A percentile compares a stretch with the other conserved stretches of the same genome.
Evolutionary conservation across 2,888 invertebrate genomes (phyloP).

Genomic region (Erannis defoliaria): DNA sequence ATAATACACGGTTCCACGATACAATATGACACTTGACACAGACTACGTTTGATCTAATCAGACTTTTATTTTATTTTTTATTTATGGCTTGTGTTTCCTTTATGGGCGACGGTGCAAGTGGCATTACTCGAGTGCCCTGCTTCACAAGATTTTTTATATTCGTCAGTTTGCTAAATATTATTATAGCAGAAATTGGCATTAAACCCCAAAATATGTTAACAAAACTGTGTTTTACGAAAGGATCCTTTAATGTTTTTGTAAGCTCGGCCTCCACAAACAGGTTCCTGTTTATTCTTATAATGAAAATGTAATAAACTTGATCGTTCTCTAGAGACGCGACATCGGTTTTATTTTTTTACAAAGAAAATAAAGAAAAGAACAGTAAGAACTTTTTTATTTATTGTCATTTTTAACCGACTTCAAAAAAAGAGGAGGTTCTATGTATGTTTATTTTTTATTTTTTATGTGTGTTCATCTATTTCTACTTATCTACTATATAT

Average conservation of each 20-base stretch:
- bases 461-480: background rate
- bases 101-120: too few species aligned
- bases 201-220: background rate
- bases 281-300: conserved; percentile 6
- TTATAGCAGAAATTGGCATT: background rate
- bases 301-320: conserved; percentile 7
- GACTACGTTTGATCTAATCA: too few species aligned
- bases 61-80: too few species aligned
- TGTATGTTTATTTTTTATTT: background rate
- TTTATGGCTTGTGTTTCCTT: too few species aligned
- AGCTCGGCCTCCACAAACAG: conserved; percentile 1
- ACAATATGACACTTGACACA: too few species aligned
- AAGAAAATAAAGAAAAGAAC: too few species aligned
- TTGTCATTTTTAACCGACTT: too few species aligned
- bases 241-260: conserved; percentile 3
- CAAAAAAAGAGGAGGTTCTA: background rate
- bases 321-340: conserved; percentile 1
- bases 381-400: too few species aligned
- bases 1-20: too few species aligned
- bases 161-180: background rate
- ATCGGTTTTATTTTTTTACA: background rate
- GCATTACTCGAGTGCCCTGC: too few species aligned
- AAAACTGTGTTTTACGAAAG: background rate
- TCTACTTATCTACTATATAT: too few species aligned
- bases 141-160: background rate